Conservation (phyloP, 2,888 invertebrate genomes). For the Sminthurides aquaticus region DNA sequence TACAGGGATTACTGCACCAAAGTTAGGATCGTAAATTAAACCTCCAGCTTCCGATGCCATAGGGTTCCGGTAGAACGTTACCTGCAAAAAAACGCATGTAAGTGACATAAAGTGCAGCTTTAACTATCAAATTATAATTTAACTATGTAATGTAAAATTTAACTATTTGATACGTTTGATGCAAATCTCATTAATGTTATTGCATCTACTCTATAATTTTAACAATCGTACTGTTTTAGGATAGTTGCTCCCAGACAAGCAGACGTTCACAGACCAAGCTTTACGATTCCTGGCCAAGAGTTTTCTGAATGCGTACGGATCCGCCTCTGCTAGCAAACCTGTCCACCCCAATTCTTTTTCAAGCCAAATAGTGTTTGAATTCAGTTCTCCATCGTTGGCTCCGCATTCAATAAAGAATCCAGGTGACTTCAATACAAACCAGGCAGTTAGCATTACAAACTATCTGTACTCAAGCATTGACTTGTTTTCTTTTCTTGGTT, state of each 20-base stretch:
- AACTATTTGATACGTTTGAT: background rate
- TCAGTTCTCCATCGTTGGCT: constrained; percentile 22
- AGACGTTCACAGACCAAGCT: constrained; percentile 21
- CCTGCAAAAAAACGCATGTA: constrained; percentile 7
- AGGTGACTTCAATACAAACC: background rate
- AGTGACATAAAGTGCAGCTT: background rate
- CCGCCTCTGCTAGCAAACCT: constrained; percentile 21
- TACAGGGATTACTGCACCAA: constrained; percentile 18
- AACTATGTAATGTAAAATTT: background rate
- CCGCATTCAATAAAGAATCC: constrained; percentile 27
- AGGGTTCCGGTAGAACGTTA: constrained; percentile 20
- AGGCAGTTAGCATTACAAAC: background rate
- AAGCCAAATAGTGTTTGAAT: constrained; percentile 21
- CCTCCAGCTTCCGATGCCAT: constrained; percentile 19
- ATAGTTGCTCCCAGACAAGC: constrained; percentile 15
- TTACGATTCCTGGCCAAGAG: constrained; percentile 19
- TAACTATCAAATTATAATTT: background rate
- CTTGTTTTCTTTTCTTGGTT: background rate
- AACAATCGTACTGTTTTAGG: constrained; percentile 15
- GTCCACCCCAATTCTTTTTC: constrained; percentile 22
- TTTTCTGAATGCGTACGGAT: constrained; percentile 19
- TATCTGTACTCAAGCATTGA: background rate
- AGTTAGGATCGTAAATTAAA: constrained; percentile 18
- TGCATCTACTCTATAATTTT: background rate
- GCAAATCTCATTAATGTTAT: background rate